Evolutionary conservation across 2,113 vertebrate species (phyloP).

Genomic region (Siniperca knerii): DNA sequence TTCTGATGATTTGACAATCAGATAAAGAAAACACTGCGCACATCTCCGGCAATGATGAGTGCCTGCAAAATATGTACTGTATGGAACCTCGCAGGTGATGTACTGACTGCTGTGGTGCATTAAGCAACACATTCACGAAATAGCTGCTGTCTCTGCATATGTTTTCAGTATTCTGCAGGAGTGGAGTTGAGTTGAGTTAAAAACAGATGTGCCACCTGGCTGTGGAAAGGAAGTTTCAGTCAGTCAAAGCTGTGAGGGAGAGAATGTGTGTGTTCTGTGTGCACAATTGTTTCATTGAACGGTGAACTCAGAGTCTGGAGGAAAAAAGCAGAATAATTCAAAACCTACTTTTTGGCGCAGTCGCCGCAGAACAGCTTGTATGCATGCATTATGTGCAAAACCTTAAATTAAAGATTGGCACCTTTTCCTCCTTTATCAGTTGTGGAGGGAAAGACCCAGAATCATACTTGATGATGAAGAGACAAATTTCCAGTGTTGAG

Average conservation of each 20-base stretch:
- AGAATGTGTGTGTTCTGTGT: conserved; percentile 24
- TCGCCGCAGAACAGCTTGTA: conserved; percentile 54
- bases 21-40: conserved; percentile 39
- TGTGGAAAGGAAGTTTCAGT: conserved; percentile 30
- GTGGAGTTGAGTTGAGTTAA: conserved; percentile 15
- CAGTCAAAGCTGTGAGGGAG: conserved; percentile 24
- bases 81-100: conserved; percentile 41
- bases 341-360: conserved; percentile 41
- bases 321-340: conserved; percentile 54
- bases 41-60: conserved; percentile 31
- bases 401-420: conserved; percentile 68
- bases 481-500: conserved; percentile 8
- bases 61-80: conserved; percentile 35
- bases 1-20: conserved; percentile 63
- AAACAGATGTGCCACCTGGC: conserved; percentile 56
- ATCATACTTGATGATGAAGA: conserved; percentile 51
- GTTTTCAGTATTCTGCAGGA: conserved; percentile 52
- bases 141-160: conserved; percentile 62
- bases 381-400: conserved; percentile 66
- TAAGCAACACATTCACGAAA: conserved; percentile 48
- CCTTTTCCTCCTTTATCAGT: conserved; percentile 42
- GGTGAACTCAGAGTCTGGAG: conserved; percentile 30
- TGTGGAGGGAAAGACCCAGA: conserved; percentile 29
- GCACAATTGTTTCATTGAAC: conserved; percentile 39
- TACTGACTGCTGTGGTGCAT: conserved; percentile 37